Evolutionary conservation across 2,888 invertebrate genomes (phyloP), one percentile per base, ranked within the genome.

Genomic region (Drosophila quasianomalipes): DNA sequence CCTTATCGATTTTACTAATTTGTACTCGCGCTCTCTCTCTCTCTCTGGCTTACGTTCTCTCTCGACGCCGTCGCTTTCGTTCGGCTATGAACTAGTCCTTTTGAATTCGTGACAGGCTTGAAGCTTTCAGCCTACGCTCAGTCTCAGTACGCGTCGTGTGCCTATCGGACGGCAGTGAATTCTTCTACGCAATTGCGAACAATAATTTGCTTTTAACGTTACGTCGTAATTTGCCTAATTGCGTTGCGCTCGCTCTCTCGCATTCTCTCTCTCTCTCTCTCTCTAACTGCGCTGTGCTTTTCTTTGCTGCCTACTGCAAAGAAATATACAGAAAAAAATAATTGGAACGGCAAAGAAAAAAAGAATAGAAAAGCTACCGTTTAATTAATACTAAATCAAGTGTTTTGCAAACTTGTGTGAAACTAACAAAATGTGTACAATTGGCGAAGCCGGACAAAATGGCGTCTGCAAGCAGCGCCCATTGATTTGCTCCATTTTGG

Each of bases 381-480:
- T 52, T 33, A 41, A 61, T 41, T 41, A 41, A 26, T 39, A 70
- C 44, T 39, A 66, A 28, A 31, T n/a, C 47, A 63, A 63, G 16
- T 67, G 64, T 31, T 58, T 63, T 37, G 35, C 22, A 37, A 63
- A 65, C 47, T 33, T 55, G 76, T 80, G 68, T 53, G 44, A 47
- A 79, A 76, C 61, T 47, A 47, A 60, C 39, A 74, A 60, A 70
- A 75, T 83, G 87, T 78, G 89, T 60, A 72, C 83, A 63, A 76
- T 82, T 74, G 92, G 87, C 77, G 92, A 92, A 84, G 76, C 82
- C 61, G 91, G 89, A 82, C 93, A 92, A 86, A 93, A 93, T 81
- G 93, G 93, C 84, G 91, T 92, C 85, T 88, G 82, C 83, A 93
- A 93, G 82, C 90, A 90, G 89, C 92, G 92, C 64, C 92, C 93